phyloP scores from a whole-genome alignment of 2,113 vertebrate genomes.

The Coracopsis vasa region DNA sequence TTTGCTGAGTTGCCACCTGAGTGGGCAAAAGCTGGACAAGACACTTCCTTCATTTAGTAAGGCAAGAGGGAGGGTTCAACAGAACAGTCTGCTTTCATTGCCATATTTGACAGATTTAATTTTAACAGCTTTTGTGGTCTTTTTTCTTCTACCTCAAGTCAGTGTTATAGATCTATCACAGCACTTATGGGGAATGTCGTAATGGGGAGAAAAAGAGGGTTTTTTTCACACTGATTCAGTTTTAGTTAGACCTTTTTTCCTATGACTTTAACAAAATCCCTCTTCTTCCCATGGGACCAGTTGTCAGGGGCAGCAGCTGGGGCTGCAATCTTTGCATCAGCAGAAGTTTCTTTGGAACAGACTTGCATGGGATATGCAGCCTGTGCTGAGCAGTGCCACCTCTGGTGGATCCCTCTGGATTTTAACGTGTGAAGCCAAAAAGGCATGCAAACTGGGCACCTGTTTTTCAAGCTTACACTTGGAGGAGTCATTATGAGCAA shows the following conservation, averaged over 20 bases:
- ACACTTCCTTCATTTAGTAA: not conserved
- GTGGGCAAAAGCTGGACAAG: not conserved
- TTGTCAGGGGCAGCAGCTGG: not conserved
- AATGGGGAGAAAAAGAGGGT: not conserved
- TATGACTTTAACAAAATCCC: not conserved
- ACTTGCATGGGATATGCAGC: not conserved
- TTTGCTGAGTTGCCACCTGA: not conserved
- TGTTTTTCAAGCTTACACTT: not conserved
- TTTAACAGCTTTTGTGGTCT: constrained; percentile 46
- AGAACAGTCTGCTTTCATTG: constrained; percentile 19
- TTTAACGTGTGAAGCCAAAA: not conserved
- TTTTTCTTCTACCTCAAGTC: constrained; percentile 28
- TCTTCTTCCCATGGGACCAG: not conserved
- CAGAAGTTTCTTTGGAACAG: not conserved
- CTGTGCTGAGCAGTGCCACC: not conserved
- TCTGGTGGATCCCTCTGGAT: not conserved
- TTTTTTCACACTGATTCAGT: not conserved
- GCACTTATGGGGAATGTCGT: not conserved
- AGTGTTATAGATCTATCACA: not conserved
- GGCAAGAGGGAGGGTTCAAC: not conserved
- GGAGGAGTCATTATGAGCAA: not conserved
- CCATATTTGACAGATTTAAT: constrained; percentile 9
- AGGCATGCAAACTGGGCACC: not conserved
- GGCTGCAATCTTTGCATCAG: not conserved
- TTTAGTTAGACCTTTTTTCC: not conserved